Conservation (phyloP, 2,888 invertebrate genomes). For the Drosophila bunnanda region DNA sequence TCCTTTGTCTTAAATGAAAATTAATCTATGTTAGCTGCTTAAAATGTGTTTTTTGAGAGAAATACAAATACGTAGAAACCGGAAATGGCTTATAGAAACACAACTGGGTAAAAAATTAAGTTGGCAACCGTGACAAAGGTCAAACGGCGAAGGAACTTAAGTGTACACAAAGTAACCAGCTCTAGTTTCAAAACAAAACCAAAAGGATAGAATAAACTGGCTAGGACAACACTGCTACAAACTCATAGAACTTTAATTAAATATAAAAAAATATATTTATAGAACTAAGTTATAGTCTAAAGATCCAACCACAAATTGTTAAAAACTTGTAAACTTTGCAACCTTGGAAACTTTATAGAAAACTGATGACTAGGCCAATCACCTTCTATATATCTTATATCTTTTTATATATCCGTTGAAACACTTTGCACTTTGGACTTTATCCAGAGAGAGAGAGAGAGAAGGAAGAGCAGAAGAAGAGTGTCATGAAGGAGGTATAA, state of each 20-base stretch:
- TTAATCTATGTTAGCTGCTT: not conserved
- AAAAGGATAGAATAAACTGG: not conserved
- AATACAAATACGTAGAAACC: not conserved
- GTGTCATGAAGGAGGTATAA: slow-evolving; percentile 25
- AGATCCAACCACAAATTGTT: not conserved
- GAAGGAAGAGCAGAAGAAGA: not conserved
- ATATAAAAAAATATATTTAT: not conserved
- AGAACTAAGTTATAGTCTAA: not conserved
- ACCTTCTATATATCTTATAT: not conserved
- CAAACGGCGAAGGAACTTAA: slow-evolving; percentile 6
- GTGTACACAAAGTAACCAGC: not conserved
- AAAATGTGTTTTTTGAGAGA: not conserved
- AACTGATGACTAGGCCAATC: not conserved
- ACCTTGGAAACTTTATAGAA: not conserved
- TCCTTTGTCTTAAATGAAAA: too few species aligned
- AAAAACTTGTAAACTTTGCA: not conserved
- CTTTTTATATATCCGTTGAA: not conserved
- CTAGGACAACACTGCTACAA: not conserved
- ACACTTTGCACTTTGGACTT: slow-evolving; percentile 7
- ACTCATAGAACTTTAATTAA: not conserved
- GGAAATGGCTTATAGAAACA: not conserved
- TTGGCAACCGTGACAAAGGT: slow-evolving; percentile 2
- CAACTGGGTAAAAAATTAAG: not conserved
- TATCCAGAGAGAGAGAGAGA: not conserved
- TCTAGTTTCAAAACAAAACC: not conserved